Base-by-base conservation (phyloP, 1,140 invertebrate genomes). In the Ctenoplectra terminalis region DNA sequence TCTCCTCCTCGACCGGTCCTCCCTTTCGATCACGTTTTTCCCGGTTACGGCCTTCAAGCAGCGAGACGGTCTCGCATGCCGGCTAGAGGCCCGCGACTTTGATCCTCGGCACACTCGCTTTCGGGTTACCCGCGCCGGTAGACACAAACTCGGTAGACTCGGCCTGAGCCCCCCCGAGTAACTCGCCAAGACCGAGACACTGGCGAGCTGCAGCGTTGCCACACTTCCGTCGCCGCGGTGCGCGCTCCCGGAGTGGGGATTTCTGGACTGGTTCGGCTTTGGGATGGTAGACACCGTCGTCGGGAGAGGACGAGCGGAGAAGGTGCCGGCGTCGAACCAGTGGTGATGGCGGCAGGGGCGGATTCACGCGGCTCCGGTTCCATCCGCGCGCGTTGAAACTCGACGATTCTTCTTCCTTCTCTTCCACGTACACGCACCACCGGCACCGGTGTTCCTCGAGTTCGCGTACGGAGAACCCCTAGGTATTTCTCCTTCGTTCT, bases 71-170 rank as follows among this genome's bases (percentile, higher is more conserved):
- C 86, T 86, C 87, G 82, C 87, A 88, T 89, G 87, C 87, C 87
- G 87, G 78, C 60, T 82, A 81, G 78, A 84, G 76, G 80, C 77
- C 82, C 84, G 84, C 89, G 84, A 90, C 86, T 82, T 88, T 91
- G 89, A 89, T 91, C 90, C 86, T 87, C 90, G 85, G 82, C 85
- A 87, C 86, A 87, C 86, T 90, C 91, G 90, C 91, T 92, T 90
- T 90, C 90, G 90, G 90, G 85, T 84, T 92, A 92, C 90, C 89
- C 92, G 91, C 91, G 90, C 92, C 92, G 91, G 91, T 92, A 92
- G 92, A 92, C 91, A 92, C 82, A 90, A 92, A 92, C 92, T 92
- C 92, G 92, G 91, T 91, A 91, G 91, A 91, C 90, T 92, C 91
- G 90, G 89, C 90, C 90, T 88, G 89, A 88, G 86, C 88, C 89